Evolutionary conservation across 1,140 invertebrate genomes (phyloP).

Genomic region (Conus ventricosus): DNA sequence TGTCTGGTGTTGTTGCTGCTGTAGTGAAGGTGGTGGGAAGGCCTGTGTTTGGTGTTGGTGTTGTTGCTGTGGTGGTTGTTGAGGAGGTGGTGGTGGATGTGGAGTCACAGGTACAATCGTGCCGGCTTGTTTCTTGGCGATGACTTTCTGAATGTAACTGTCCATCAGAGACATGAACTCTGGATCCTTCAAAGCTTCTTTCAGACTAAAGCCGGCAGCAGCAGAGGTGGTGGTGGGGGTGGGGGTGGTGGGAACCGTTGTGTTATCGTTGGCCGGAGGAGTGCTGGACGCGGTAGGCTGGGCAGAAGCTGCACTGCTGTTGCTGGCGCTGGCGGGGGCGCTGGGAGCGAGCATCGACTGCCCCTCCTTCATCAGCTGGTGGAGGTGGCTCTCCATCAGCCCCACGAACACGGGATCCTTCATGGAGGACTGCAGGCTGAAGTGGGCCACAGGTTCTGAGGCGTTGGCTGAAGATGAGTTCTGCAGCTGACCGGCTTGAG

Average conservation of each 20-base stretch:
- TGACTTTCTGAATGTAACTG: background rate
- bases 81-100: background rate
- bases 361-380: constrained; percentile 5
- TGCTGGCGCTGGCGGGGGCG: background rate
- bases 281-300: background rate
- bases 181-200: background rate
- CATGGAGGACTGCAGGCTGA: background rate
- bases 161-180: background rate
- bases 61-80: background rate
- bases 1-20: background rate
- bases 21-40: background rate
- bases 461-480: background rate
- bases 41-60: background rate
- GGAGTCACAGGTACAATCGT: background rate
- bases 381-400: constrained; percentile 12
- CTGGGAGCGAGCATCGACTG: background rate
- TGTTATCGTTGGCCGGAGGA: background rate
- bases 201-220: background rate
- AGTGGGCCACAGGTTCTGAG: background rate
- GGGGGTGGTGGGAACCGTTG: background rate
- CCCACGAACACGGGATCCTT: background rate
- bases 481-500: background rate
- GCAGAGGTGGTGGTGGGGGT: background rate
- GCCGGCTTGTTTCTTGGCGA: background rate
- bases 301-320: background rate